Conservation (phyloP, 1,140 invertebrate species). For the Caenorhabditis latens region DNA sequence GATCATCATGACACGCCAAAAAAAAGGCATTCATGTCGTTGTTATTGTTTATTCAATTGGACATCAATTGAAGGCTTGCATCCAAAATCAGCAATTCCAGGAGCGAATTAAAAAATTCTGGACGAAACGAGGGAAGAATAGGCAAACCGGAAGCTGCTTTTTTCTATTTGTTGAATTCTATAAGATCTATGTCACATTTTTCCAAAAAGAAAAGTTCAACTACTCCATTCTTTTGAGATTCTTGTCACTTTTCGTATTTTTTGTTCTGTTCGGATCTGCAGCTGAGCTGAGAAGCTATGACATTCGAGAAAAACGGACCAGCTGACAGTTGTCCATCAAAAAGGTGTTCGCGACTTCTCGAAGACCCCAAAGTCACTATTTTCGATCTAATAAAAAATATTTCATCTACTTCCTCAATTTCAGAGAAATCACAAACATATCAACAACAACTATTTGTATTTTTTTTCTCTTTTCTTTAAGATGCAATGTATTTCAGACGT, state of each 20-base stretch:
- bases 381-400: neutral
- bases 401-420: conserved; percentile 15
- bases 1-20: neutral
- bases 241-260: conserved; percentile 4
- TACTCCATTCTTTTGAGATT: neutral
- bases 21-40: neutral
- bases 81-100: neutral
- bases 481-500: neutral
- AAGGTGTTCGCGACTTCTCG: conserved; percentile 8
- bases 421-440: conserved; percentile 38
- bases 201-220: neutral
- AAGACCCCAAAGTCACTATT: neutral
- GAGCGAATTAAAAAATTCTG: neutral
- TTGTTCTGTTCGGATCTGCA: too few species aligned
- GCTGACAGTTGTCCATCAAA: conserved; percentile 53
- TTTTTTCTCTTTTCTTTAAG: neutral
- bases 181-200: neutral
- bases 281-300: neutral
- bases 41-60: conserved; percentile 38
- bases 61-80: neutral
- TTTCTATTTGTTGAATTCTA: neutral
- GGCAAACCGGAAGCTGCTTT: neutral
- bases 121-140: neutral
- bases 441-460: neutral
- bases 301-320: neutral